A percentile compares a stretch with the other conserved stretches of the same genome.
These are phyloP conservation scores for Meiosimyza decipiens DNA, from an alignment of 2,888 invertebrate species.

Conservation along the genomic window DNA sequence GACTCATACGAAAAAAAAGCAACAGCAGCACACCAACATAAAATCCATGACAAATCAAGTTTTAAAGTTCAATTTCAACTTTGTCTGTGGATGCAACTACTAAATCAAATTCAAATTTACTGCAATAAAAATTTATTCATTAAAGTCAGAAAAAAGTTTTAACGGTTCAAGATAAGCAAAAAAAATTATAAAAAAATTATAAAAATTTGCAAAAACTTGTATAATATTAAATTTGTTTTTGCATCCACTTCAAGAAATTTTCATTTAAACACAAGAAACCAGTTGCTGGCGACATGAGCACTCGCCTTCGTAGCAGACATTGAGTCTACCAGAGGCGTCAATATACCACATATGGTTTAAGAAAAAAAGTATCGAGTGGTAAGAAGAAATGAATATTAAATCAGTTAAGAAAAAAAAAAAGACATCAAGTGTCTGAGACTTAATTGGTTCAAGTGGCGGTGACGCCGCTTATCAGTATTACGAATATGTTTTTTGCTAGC, in stretches of 20 bases:
- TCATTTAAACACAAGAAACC: conserved; percentile 14
- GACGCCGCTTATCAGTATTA: too few relatives aligned
- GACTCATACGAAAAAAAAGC: not conserved
- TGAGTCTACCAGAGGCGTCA: conserved; percentile 33
- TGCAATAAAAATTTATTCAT: too few relatives aligned
- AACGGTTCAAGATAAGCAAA: too few relatives aligned
- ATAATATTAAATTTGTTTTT: not conserved
- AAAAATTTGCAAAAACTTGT: too few relatives aligned
- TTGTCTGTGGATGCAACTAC: too few relatives aligned
- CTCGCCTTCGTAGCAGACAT: conserved; percentile 23
- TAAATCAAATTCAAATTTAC: too few relatives aligned
- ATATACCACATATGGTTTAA: conserved; percentile 8
- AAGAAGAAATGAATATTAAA: conserved; percentile 2
- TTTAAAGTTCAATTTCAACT: conserved; percentile 24
- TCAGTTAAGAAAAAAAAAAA: not conserved
- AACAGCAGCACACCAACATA: conserved; percentile 15
- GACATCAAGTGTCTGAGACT: conserved; percentile 9
- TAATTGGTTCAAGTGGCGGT: too few relatives aligned
- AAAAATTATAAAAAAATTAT: too few relatives aligned
- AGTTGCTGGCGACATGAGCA: conserved; percentile 25
- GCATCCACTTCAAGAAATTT: conserved; percentile 13
- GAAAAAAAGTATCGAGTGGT: conserved; percentile 1
- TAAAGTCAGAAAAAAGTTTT: too few relatives aligned
- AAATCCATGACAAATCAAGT: conserved; percentile 5
- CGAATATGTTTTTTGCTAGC: too few relatives aligned